Evolutionary conservation across 2,113 vertebrate species (phyloP).

Genomic region (Triplophysa siluroides): DNA sequence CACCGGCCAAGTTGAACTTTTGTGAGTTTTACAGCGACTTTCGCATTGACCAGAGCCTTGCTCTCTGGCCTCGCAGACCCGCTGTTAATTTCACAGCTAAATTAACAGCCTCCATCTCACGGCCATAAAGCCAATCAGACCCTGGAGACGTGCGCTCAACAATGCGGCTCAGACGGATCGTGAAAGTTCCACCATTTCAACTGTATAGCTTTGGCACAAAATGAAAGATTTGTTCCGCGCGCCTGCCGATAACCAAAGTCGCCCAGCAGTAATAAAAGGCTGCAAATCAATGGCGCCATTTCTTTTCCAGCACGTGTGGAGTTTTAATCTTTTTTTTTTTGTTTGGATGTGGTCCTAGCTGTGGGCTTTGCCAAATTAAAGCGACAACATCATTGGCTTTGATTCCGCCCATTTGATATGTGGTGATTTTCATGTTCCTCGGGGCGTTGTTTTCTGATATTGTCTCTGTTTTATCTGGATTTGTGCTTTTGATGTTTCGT

Average conservation of each 20-base stretch:
- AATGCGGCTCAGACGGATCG: background rate
- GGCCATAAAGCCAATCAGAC: slow-evolving; percentile 9
- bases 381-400: slow-evolving; percentile 8
- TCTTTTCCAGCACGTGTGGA: background rate
- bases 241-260: slow-evolving; percentile 8
- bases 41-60: background rate
- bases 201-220: background rate
- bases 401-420: slow-evolving; percentile 19
- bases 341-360: slow-evolving; percentile 13
- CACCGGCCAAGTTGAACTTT: background rate
- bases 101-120: background rate
- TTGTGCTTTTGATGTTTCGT: slow-evolving; percentile 17
- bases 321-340: slow-evolving; percentile 2
- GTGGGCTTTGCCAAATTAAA: slow-evolving; percentile 7
- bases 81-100: slow-evolving; percentile 7
- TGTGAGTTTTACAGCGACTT: background rate
- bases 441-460: slow-evolving; percentile 4
- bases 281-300: background rate
- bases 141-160: background rate
- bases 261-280: slow-evolving; percentile 17
- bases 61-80: background rate
- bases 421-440: slow-evolving; percentile 14
- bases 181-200: background rate
- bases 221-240: background rate
- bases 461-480: slow-evolving; percentile 5